Evolutionary conservation across 2,113 vertebrate genomes (phyloP).

Genomic region (Garra rufa): DNA sequence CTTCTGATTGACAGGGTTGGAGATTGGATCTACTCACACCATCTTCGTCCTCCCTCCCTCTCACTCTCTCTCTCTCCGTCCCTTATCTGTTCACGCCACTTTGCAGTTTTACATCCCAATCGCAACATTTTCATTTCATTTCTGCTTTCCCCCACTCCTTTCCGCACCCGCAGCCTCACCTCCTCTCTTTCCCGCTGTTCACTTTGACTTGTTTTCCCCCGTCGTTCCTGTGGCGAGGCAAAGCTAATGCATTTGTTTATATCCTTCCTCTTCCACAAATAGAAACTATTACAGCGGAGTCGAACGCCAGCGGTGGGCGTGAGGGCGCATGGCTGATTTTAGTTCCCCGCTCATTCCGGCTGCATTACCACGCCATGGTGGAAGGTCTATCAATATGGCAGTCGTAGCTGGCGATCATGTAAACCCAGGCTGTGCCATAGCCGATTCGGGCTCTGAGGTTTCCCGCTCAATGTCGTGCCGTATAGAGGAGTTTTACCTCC

Average conservation of each 20-base stretch:
- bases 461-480: conserved; percentile 23
- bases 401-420: conserved; percentile 14
- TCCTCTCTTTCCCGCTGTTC: conserved; percentile 46
- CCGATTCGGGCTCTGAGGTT: conserved; percentile 21
- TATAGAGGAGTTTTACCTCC: conserved; percentile 40
- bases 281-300: conserved; percentile 46
- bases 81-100: conserved; percentile 54
- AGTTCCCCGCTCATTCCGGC: conserved; percentile 41
- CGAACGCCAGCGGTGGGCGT: conserved; percentile 24
- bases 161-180: conserved; percentile 16
- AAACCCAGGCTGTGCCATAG: not conserved
- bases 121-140: conserved; percentile 44
- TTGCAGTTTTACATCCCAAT: conserved; percentile 53
- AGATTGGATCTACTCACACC: conserved; percentile 58
- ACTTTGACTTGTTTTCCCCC: conserved; percentile 36
- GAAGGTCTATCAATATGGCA: conserved; percentile 39
- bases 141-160: conserved; percentile 1
- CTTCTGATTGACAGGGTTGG: conserved; percentile 52
- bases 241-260: conserved; percentile 54
- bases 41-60: conserved; percentile 1
- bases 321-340: conserved; percentile 33
- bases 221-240: conserved; percentile 16
- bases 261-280: conserved; percentile 48
- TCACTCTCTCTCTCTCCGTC: not conserved
- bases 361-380: conserved; percentile 32